Evolutionary conservation across 2,888 invertebrate species (phyloP).

Genomic region (Drosophila testacea): DNA sequence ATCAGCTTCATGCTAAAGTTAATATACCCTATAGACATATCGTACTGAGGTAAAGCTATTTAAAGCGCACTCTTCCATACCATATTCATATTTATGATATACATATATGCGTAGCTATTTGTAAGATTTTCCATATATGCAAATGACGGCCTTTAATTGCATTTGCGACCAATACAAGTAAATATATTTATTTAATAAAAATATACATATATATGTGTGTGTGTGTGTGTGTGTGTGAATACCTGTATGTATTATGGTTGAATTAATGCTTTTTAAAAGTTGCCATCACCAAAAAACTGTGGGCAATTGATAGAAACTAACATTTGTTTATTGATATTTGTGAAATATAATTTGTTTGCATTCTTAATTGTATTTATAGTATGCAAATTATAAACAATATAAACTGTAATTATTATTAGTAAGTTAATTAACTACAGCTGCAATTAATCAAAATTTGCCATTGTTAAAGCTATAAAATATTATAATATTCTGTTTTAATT

Average conservation of each 20-base stretch:
- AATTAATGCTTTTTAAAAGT: constrained; percentile 57
- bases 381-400: constrained; percentile 11
- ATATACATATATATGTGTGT: not conserved
- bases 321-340: constrained; percentile 4
- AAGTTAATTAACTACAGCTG: not conserved
- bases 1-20: not conserved
- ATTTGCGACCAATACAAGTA: constrained; percentile 18
- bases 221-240: constrained; percentile 9
- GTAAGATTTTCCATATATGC: constrained; percentile 39
- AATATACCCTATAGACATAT: not conserved
- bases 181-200: not conserved
- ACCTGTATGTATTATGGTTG: constrained; percentile 27
- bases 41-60: not conserved
- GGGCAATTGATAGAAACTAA: constrained; percentile 2
- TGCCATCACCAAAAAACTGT: constrained; percentile 30
- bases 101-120: constrained; percentile 12
- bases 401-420: not conserved
- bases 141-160: constrained; percentile 50
- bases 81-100: constrained; percentile 15
- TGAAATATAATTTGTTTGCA: constrained; percentile 16
- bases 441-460: not conserved
- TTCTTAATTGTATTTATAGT: constrained; percentile 21
- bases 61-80: constrained; percentile 7
- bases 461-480: too few species aligned
- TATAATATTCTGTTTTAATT: too few species aligned